Evolutionary conservation across 2,797 vertebrate genomes (phyloP).

Genomic region (Linurgus olivaceus): DNA sequence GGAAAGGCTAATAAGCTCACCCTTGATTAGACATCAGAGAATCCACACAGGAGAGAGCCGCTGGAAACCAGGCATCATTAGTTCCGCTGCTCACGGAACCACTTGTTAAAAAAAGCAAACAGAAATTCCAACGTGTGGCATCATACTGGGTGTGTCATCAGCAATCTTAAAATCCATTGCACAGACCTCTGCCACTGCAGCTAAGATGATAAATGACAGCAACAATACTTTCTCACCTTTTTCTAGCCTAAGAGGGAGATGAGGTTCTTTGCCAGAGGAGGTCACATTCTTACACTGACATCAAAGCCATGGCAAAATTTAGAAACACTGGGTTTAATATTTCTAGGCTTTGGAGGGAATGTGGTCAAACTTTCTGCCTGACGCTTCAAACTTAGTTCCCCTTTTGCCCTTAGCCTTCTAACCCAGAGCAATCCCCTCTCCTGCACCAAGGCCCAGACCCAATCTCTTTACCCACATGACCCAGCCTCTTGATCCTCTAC

Average conservation of each 20-base stretch:
- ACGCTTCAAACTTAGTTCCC: not conserved
- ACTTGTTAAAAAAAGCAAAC: constrained; percentile 65
- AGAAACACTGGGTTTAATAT: not conserved
- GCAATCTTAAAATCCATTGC: constrained; percentile 36
- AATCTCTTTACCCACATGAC: not conserved
- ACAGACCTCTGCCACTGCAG: constrained; percentile 15
- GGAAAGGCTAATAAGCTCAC: constrained; percentile 61
- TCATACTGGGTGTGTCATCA: constrained; percentile 47
- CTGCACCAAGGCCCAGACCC: not conserved
- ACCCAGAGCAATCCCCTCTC: not conserved
- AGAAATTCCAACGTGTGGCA: constrained; percentile 61
- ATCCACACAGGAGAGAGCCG: constrained; percentile 65
- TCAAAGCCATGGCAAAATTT: not conserved
- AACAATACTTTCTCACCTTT: not conserved
- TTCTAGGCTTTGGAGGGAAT: constrained; percentile 55
- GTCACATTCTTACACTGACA: not conserved
- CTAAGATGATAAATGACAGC: not conserved
- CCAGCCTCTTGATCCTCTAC: not conserved
- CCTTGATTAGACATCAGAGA: constrained; percentile 69
- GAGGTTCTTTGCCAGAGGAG: constrained; percentile 26
- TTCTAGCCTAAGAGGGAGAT: not conserved
- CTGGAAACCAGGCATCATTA: constrained; percentile 68
- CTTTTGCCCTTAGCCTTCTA: not conserved
- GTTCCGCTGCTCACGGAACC: constrained; percentile 65
- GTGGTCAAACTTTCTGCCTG: constrained; percentile 14